Percentiles rank a stretch among this genome's conserved stretches.
Evolutionary conservation across 1,140 invertebrate genomes (phyloP).

Genomic region (Odontomachus brunneus): DNA sequence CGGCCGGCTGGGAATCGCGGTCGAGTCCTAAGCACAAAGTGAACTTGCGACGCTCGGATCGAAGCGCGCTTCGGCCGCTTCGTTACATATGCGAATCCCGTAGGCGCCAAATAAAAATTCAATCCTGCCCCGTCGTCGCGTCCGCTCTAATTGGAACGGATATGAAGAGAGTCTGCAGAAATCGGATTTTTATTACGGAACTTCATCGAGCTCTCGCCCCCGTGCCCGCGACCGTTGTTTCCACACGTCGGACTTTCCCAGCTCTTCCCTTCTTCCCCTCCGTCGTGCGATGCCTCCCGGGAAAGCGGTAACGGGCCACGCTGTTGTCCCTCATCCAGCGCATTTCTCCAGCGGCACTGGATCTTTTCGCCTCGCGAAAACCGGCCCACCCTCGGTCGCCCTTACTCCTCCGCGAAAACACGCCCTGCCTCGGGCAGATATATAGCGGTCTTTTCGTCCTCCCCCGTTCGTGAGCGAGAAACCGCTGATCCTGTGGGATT

Average conservation of each 20-base stretch:
- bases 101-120: background rate
- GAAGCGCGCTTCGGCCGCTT: too few relatives aligned
- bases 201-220: background rate
- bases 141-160: background rate
- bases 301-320: background rate
- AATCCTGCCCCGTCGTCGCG: background rate
- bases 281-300: background rate
- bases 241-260: background rate
- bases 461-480: too few relatives aligned
- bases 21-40: background rate
- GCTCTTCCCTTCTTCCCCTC: background rate
- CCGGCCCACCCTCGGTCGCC: background rate
- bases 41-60: background rate
- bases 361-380: background rate
- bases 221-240: background rate
- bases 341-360: too few relatives aligned
- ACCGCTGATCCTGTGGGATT: constrained; percentile 32
- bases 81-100: too few relatives aligned
- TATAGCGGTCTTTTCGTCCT: constrained; percentile 5
- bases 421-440: background rate
- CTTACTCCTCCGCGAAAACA: too few relatives aligned
- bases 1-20: background rate
- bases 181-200: background rate
- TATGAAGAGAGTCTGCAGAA: background rate
- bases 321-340: too few relatives aligned